Percentiles rank a stretch among this genome's conserved stretches.
Evolutionary conservation across 2,113 vertebrate genomes (phyloP).

Genomic region (Trichechus manatus): DNA sequence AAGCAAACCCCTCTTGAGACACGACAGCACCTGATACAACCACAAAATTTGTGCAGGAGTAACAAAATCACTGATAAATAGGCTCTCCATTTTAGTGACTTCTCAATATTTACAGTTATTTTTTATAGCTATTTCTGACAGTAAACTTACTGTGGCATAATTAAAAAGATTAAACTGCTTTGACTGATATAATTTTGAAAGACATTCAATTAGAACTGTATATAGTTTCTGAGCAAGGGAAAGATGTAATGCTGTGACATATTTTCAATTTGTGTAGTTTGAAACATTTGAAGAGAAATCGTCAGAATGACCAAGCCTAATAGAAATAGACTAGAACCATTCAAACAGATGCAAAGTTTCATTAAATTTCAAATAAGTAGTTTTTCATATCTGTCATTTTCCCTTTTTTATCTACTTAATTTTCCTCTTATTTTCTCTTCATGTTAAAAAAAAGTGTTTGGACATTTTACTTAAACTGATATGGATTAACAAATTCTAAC

Average conservation of each 20-base stretch:
- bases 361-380: not conserved
- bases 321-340: not conserved
- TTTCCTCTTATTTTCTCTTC: not conserved
- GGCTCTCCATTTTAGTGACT: slow-evolving; percentile 62
- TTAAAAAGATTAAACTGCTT: slow-evolving; percentile 67
- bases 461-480: not conserved
- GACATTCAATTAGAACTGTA: slow-evolving; percentile 53
- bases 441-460: not conserved
- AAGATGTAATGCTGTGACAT: not conserved
- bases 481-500: not conserved
- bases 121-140: slow-evolving; percentile 66
- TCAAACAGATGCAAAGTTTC: not conserved
- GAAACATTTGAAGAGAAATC: slow-evolving; percentile 48
- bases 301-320: not conserved
- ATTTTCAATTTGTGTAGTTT: not conserved
- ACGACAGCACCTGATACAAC: slow-evolving; percentile 46
- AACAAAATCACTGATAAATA: slow-evolving; percentile 75
- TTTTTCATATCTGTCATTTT: not conserved
- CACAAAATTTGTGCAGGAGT: slow-evolving; percentile 64
- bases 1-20: slow-evolving; percentile 15
- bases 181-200: slow-evolving; percentile 56
- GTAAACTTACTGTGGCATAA: slow-evolving; percentile 62
- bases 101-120: slow-evolving; percentile 70
- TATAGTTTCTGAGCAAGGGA: not conserved
- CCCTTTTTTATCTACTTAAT: not conserved